phyloP scores from a whole-genome alignment of 2,113 vertebrate species.

The Otocyon megalotis region DNA sequence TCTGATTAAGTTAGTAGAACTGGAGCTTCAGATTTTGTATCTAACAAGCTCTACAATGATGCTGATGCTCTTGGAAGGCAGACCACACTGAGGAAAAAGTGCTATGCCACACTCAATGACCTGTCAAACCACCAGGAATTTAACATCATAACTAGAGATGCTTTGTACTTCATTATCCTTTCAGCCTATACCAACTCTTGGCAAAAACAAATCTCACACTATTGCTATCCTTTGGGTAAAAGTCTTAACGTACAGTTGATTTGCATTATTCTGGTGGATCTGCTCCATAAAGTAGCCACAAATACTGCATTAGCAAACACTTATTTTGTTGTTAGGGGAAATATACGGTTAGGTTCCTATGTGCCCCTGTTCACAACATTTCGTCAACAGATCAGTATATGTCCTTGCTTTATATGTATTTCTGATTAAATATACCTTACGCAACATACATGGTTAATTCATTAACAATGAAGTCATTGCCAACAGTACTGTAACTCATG shows the following conservation, averaged over 20 bases:
- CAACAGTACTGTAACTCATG: neutral
- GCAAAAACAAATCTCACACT: neutral
- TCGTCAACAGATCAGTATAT: neutral
- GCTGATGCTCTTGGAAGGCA: neutral
- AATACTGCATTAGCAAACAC: neutral
- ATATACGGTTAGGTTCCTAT: neutral
- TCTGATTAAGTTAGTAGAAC: neutral
- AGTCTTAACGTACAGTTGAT: neutral
- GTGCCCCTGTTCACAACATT: neutral
- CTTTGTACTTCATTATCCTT: neutral
- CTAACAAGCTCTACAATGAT: neutral
- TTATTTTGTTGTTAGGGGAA: neutral
- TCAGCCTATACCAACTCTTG: slow-evolving; percentile 1
- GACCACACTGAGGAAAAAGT: neutral
- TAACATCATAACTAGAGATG: neutral
- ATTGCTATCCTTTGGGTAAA: neutral
- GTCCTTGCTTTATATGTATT: neutral
- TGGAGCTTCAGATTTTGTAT: neutral
- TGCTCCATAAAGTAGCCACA: neutral
- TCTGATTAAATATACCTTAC: neutral
- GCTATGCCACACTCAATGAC: neutral
- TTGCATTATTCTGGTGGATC: neutral
- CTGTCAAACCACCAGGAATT: neutral
- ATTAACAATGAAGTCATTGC: neutral
- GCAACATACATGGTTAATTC: neutral